Evolutionary conservation across 2,888 invertebrate species (phyloP), one percentile per base, ranked within the genome.

Genomic region (Megalurothrips usitatus): DNA sequence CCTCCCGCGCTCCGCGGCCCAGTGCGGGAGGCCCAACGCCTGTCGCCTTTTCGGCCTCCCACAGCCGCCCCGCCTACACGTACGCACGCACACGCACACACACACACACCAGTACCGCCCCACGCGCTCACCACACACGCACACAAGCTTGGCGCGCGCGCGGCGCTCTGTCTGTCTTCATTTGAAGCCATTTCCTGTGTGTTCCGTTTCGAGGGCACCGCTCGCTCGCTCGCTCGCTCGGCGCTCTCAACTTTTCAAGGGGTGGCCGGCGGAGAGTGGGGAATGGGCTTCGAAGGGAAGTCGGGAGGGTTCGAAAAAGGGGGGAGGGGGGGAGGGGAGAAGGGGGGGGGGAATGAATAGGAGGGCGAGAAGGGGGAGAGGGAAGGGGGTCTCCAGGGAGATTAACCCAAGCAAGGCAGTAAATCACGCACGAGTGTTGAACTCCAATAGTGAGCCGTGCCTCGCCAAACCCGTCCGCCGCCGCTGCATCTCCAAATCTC

Each of bases 181-280:
- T 75, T 75, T 75, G 23, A 23, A 26, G 23, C 68, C 68, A 75
- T 75, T 75, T 75, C 68, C 23, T 75, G 68, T 75, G 68, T 75
- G 68, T 75, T 75, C 68, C 68, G 68, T 75, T 75, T 75, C 68
- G 68, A 26, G 12, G 68, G 68, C 68, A 75, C 26, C 68, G 12
- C 34, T 2, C 68, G 12, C n/a, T n/a, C n/a, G n/a, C n/a, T n/a
- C n/a, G n/a, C n/a, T n/a, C n/a, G n/a, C n/a, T n/a, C n/a, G n/a
- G n/a, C 23, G 26, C 68, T 75, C 68, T 75, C 68, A 75, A 75
- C 68, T 75, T 75, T 75, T 26, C 68, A 26, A 75, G 68, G 58
- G n/a, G 58, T 6, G 14, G 52, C 14, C 52, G 58, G 58, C 58
- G 14, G 52, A 19, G 14, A 19, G 49, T 14, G 49, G 52, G 14